phyloP scores from a whole-genome alignment of 2,113 vertebrate genomes.

The Mustela lutreola region DNA sequence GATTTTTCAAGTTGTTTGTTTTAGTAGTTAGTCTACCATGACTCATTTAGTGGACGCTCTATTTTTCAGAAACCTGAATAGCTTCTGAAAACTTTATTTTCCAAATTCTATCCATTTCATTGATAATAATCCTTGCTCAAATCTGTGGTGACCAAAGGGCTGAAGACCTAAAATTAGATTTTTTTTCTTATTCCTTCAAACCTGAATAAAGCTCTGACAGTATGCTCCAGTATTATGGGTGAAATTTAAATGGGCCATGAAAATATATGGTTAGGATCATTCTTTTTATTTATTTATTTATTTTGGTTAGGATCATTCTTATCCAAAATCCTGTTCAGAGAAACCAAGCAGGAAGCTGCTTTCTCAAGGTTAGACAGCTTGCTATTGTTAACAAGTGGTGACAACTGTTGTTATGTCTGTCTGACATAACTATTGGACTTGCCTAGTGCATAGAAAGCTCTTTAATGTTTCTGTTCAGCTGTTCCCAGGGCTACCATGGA shows the following conservation, averaged over 20 bases:
- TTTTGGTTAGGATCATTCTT: neutral
- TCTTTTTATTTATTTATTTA: neutral
- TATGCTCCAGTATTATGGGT: constrained; percentile 5
- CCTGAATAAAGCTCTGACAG: neutral
- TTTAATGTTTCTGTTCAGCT: neutral
- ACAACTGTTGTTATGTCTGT: neutral
- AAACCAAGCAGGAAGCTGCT: constrained; percentile 18
- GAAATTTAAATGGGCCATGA: constrained; percentile 29
- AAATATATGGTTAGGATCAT: constrained; percentile 13
- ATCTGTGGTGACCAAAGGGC: neutral
- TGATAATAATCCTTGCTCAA: constrained; percentile 11
- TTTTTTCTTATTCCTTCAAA: constrained; percentile 34
- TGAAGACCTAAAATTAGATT: constrained; percentile 14
- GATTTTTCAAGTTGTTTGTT: constrained; percentile 4
- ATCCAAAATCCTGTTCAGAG: constrained; percentile 36
- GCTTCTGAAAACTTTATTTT: constrained; percentile 46
- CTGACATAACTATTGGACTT: constrained; percentile 7
- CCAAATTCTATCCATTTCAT: constrained; percentile 30
- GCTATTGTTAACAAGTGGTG: constrained; percentile 45
- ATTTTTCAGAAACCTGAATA: constrained; percentile 44
- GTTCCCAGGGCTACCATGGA: neutral
- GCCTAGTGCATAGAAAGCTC: neutral
- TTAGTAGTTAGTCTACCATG: neutral
- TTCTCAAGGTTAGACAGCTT: constrained; percentile 28
- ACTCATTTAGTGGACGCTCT: neutral